Evolutionary conservation across 2,797 vertebrate species (phyloP).

Genomic region (Todus mexicanus): DNA sequence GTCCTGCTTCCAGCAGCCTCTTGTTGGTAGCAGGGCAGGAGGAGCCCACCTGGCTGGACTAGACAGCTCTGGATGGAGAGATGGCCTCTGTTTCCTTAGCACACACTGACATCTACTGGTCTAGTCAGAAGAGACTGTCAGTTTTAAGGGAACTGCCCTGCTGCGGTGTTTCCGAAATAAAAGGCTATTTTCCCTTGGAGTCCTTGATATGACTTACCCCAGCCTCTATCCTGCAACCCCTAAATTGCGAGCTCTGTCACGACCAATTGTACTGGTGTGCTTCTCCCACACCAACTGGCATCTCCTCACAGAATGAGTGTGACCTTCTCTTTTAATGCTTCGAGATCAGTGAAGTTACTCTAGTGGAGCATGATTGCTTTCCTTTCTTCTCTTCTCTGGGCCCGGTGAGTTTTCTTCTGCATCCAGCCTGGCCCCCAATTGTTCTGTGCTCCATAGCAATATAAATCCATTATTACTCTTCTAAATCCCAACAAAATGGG

Average conservation of each 20-base stretch:
- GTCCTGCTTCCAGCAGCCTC: background rate
- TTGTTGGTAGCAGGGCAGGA: background rate
- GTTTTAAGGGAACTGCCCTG: background rate
- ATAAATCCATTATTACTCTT: background rate
- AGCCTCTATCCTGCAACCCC: background rate
- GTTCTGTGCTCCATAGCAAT: background rate
- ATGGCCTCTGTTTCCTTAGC: background rate
- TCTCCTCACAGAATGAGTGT: background rate
- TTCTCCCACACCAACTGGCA: background rate
- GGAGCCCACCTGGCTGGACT: background rate
- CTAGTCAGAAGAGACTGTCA: background rate
- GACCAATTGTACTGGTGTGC: background rate
- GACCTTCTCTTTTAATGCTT: background rate
- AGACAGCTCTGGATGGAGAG: background rate
- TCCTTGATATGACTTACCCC: rapidly evolving
- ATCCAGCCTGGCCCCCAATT: background rate
- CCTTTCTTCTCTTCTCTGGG: background rate
- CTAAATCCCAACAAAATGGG: background rate
- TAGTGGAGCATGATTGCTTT: background rate
- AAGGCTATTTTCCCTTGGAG: background rate
- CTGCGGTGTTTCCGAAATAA: background rate
- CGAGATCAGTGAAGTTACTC: background rate
- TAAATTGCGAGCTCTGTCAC: background rate
- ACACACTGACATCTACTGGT: constrained; percentile 71
- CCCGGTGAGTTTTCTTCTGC: background rate